Conservation (phyloP, 2,797 vertebrate genomes). For the Coendou prehensilis region DNA sequence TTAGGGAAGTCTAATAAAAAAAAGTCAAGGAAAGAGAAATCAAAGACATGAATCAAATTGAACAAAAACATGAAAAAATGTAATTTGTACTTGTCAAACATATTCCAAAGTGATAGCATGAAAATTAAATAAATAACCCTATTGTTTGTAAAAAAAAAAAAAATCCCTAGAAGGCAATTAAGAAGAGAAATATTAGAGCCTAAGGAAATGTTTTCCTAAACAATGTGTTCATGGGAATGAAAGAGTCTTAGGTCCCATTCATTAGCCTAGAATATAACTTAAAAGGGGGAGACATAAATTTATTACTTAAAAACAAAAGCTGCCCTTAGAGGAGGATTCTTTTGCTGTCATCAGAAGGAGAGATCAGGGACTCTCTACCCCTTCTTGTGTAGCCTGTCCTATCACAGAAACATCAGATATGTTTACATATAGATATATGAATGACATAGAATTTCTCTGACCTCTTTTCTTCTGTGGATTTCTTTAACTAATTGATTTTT, state of each 20-base stretch:
- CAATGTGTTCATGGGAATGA: not conserved
- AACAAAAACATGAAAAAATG: not conserved
- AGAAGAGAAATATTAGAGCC: not conserved
- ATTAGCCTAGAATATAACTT: not conserved
- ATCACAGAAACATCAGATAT: not conserved
- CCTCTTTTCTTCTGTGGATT: not conserved
- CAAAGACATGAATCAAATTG: not conserved
- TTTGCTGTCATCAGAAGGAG: not conserved
- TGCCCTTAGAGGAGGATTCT: not conserved
- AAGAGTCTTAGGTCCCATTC: not conserved
- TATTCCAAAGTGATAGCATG: not conserved
- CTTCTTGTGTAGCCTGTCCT: not conserved
- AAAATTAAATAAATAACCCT: not conserved
- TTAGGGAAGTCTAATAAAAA: not conserved
- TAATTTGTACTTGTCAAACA: not conserved
- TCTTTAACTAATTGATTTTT: conserved; percentile 16
- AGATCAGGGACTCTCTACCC: no score
- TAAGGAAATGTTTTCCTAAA: not conserved
- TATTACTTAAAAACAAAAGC: not conserved
- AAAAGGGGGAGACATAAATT: not conserved
- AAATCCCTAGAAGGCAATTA: not conserved
- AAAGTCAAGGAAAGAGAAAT: not conserved
- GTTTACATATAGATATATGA: not conserved
- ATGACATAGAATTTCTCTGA: conserved; percentile 1
- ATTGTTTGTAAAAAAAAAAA: not conserved